These are phyloP conservation scores for Cyphomyrus plagiostoma DNA, from an alignment of 2,113 vertebrate species.

Conservation along the genomic window DNA sequence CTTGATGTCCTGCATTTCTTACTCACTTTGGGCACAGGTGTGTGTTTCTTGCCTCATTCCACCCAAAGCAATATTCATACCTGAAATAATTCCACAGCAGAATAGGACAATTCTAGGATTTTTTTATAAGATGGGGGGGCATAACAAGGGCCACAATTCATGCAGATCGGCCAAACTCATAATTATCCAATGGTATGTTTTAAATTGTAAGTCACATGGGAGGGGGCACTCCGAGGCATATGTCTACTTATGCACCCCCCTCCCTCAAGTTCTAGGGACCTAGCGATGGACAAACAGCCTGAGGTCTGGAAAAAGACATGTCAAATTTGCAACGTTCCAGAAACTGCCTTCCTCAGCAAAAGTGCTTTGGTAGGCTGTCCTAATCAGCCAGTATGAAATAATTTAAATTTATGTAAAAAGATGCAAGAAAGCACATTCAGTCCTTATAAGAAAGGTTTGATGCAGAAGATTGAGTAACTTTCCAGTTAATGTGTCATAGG, in stretches of 20 bases:
- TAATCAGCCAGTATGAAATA: background rate
- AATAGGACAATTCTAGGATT: background rate
- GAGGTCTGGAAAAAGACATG: background rate
- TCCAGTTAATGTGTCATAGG: background rate
- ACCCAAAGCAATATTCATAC: background rate
- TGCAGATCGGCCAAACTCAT: background rate
- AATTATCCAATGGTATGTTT: background rate
- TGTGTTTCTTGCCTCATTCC: background rate
- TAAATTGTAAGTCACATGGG: background rate
- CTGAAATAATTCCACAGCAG: background rate
- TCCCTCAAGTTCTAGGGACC: background rate
- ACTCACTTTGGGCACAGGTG: background rate
- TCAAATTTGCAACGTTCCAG: background rate
- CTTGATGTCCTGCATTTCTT: background rate
- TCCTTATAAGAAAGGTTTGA: background rate
- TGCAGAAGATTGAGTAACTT: background rate
- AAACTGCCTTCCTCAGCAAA: background rate
- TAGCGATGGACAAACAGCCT: background rate
- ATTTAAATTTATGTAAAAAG: background rate
- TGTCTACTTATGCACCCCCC: background rate
- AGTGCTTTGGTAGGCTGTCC: background rate
- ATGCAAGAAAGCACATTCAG: background rate
- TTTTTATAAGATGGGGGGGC: background rate
- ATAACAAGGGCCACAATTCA: background rate
- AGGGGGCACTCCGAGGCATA: background rate